phyloP scores from a whole-genome alignment of 2,888 invertebrate species.

The Choristoneura rosaceana region DNA sequence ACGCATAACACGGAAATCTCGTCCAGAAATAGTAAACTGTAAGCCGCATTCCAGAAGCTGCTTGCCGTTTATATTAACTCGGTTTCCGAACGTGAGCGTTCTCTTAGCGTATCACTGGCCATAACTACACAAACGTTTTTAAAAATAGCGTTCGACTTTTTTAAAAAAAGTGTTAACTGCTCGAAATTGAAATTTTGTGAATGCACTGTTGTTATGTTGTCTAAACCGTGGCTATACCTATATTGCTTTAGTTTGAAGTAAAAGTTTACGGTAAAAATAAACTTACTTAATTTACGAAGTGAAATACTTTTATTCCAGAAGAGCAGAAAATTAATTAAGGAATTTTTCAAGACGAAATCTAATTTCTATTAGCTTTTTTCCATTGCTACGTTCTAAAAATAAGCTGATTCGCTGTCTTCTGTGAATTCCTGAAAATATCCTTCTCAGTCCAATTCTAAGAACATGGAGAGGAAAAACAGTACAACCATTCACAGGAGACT shows the following conservation, averaged over 20 bases:
- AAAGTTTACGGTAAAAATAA: no score
- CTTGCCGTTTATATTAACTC: slow-evolving; percentile 25
- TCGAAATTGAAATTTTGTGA: not conserved
- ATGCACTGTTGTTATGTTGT: not conserved
- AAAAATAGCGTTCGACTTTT: slow-evolving; percentile 10
- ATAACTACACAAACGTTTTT: not conserved
- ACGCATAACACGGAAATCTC: slow-evolving; percentile 30
- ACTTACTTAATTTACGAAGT: no score
- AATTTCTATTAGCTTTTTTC: no score
- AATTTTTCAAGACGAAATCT: no score
- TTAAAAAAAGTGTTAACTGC: slow-evolving; percentile 1
- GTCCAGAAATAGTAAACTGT: slow-evolving; percentile 29
- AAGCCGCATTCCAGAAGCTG: slow-evolving; percentile 25
- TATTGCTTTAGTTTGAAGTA: not conserved
- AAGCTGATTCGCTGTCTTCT: no score
- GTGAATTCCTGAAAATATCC: no score
- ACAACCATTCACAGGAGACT: no score
- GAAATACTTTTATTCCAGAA: no score
- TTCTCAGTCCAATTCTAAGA: no score
- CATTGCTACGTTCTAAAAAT: no score
- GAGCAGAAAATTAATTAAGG: no score
- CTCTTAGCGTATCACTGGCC: slow-evolving; percentile 16
- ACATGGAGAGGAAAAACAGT: no score
- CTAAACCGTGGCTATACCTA: not conserved
- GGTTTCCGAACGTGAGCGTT: slow-evolving; percentile 17